These are phyloP conservation scores for Lutjanus argentimaculatus DNA, from an alignment of 2,797 vertebrate species.

Conservation along the genomic window DNA sequence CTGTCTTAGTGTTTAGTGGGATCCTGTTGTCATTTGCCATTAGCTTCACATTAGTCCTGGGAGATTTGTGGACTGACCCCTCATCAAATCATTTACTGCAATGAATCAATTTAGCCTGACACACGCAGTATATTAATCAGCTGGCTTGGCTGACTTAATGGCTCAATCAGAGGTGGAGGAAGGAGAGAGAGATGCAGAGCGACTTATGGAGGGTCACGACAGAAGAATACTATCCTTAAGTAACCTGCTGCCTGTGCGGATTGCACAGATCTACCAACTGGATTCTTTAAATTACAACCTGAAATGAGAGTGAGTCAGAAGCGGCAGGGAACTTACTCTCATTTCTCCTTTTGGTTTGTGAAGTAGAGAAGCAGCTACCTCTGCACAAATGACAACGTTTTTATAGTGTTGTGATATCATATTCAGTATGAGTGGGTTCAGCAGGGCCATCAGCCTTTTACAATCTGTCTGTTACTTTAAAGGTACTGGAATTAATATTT, in stretches of 20 bases:
- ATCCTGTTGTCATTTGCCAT: conserved; percentile 82
- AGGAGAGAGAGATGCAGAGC: conserved; percentile 42
- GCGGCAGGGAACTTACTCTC: neutral
- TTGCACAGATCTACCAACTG: conserved; percentile 7
- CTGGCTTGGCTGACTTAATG: conserved; percentile 72
- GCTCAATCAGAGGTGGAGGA: conserved; percentile 68
- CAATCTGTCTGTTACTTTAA: too few species aligned
- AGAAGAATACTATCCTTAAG: conserved; percentile 55
- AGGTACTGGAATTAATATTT: neutral
- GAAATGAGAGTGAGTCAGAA: conserved; percentile 6
- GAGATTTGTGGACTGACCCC: conserved; percentile 81
- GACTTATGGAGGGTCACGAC: conserved; percentile 37
- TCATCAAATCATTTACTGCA: conserved; percentile 83
- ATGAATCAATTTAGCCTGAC: conserved; percentile 81
- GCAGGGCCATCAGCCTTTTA: neutral
- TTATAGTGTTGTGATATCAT: conserved; percentile 4
- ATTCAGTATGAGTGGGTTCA: conserved; percentile 1
- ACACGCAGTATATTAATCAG: conserved; percentile 81
- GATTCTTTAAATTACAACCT: conserved; percentile 24
- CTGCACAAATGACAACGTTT: conserved; percentile 3
- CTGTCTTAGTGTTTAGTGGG: conserved; percentile 45
- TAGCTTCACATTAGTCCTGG: conserved; percentile 78
- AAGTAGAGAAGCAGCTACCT: conserved; percentile 14
- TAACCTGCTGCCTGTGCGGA: conserved; percentile 44
- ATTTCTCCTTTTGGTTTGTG: neutral